Base-by-base conservation (phyloP, 2,888 invertebrate genomes). In the Cantharis lateralis region DNA sequence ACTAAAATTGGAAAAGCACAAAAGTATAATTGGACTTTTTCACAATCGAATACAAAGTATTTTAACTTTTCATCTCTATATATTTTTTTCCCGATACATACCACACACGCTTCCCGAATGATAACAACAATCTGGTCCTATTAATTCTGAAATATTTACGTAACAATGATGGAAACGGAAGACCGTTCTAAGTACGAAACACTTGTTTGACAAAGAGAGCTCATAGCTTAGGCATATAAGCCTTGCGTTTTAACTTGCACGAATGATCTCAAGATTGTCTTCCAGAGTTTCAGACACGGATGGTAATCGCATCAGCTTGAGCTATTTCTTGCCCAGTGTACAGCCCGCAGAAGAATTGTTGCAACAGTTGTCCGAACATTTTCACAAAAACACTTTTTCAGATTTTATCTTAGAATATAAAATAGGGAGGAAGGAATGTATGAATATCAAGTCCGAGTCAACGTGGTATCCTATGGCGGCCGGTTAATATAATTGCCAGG, bases 1-100 rank as follows among this genome's bases (percentile, higher is more conserved):
- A 77, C 62, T 62, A 70, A 77, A 71, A 74, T 74, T 77, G 71
- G 74, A 74, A 74, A 77, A 68, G 71, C 70, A 70, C 77, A 74
- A 64, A 28, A 77, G 74, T 77, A 74, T 74, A 77, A 77, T 77
- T 77, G 73, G 77, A 74, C 68, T 71, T 62, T 68, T 64, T 10
- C 24, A 20, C 18, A 66, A 18, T n/a, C 64, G 24, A 66, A 66
- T 48, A 48, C 48, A 48, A 48, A 48, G 48, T 48, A 48, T 48
- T 48, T 7, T 5, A 48, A 48, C 48, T 48, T 48, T 7, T 48
- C n/a, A 48, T n/a, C 48, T n/a, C n/a, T n/a, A n/a, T n/a, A n/a
- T n/a, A n/a, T n/a, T n/a, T n/a, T n/a, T n/a, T n/a, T n/a, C n/a
- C n/a, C n/a, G n/a, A n/a, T n/a, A n/a, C n/a, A n/a, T n/a, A 32